Conservation (phyloP, 2,113 vertebrate species). For the Choloepus hoffmanni region DNA sequence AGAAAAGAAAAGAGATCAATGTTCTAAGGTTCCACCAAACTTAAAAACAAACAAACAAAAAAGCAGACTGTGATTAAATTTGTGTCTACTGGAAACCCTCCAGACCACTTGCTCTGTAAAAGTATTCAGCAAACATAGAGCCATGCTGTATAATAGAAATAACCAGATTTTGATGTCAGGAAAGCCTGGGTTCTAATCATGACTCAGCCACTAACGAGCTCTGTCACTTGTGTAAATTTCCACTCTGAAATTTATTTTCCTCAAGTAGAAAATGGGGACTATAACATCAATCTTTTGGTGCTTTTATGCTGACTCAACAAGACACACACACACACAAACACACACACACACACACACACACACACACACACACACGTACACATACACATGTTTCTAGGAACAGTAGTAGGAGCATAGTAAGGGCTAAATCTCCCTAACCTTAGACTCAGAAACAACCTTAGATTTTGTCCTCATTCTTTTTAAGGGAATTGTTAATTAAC, state of each 20-base stretch:
- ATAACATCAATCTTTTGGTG: neutral
- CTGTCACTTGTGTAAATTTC: neutral
- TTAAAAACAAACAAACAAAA: slow-evolving; percentile 32
- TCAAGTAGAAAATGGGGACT: neutral
- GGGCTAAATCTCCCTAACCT: neutral
- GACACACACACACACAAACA: no score
- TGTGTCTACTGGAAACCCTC: neutral
- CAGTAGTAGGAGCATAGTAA: neutral
- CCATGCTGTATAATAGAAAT: neutral
- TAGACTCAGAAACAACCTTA: slow-evolving; percentile 24
- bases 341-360: no score
- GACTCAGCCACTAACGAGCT: neutral
- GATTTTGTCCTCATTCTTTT: neutral
- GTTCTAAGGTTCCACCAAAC: neutral
- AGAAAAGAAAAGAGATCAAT: neutral
- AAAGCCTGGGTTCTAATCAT: neutral
- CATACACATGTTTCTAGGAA: neutral
- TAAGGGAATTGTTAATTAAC: neutral
- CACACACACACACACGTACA: no score
- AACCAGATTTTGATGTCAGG: neutral
- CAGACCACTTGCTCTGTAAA: neutral
- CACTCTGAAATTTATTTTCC: neutral
- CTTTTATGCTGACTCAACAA: neutral
- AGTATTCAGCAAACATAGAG: neutral
- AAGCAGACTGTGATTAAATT: neutral